phyloP scores from a whole-genome alignment of 2,888 invertebrate genomes.

The Mythimna loreyi region DNA sequence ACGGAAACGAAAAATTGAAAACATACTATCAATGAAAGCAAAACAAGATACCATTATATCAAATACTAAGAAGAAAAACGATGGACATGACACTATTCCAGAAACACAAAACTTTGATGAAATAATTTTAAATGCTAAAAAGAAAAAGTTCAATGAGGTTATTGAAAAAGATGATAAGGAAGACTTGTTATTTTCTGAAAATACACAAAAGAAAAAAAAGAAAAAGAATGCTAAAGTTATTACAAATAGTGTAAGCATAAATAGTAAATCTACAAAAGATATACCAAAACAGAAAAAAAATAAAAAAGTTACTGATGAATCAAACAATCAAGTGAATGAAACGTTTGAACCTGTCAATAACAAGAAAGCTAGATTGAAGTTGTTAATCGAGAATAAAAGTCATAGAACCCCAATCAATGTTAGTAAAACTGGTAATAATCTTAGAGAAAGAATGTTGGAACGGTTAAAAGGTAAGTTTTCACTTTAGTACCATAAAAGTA shows the following conservation, averaged over 20 bases:
- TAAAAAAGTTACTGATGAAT: conserved; percentile 9
- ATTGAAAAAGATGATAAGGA: conserved; percentile 73
- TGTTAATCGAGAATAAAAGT: conserved; percentile 65
- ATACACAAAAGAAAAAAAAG: conserved; percentile 57
- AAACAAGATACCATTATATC: conserved; percentile 53
- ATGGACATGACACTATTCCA: conserved; percentile 58
- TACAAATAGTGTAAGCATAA: conserved; percentile 10
- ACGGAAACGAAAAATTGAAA: conserved; percentile 53
- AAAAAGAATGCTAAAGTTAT: conserved; percentile 43
- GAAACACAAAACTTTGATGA: conserved; percentile 77
- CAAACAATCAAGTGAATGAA: conserved; percentile 33
- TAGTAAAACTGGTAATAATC: conserved; percentile 70
- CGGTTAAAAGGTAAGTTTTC: conserved; percentile 90
- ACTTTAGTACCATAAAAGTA: background rate
- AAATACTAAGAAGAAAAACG: conserved; percentile 47
- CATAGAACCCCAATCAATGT: conserved; percentile 74
- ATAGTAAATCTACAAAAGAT: conserved; percentile 28
- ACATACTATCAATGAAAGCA: conserved; percentile 27
- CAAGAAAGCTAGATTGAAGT: conserved; percentile 74
- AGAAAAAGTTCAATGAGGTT: conserved; percentile 76
- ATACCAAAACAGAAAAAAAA: conserved; percentile 24
- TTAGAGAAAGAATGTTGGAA: conserved; percentile 93
- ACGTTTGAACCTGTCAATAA: conserved; percentile 56
- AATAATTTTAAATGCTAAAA: conserved; percentile 75
- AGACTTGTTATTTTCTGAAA: conserved; percentile 67